Conservation (phyloP, 1,140 invertebrate genomes). For the Rhagoletis zephyria region DNA sequence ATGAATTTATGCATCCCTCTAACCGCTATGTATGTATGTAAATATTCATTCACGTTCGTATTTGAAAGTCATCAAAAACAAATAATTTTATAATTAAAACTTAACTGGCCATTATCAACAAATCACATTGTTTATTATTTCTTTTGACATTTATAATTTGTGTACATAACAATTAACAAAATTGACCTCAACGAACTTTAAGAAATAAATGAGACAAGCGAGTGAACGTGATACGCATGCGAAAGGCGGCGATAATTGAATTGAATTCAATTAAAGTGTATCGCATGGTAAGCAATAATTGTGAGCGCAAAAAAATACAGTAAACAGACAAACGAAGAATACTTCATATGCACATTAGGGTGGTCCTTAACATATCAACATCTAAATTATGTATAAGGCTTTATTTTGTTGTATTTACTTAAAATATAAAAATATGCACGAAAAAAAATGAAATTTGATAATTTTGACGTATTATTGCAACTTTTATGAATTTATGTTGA, state of each 20-base stretch:
- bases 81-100: slow-evolving; percentile 7
- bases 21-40: no score
- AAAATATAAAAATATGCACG: no score
- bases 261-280: neutral
- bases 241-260: neutral
- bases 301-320: neutral
- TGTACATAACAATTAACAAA: neutral
- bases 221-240: slow-evolving; percentile 3
- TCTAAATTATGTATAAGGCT: no score
- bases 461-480: no score
- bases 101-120: slow-evolving; percentile 18
- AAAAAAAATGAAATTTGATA: no score
- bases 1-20: no score
- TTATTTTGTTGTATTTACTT: no score
- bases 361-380: no score
- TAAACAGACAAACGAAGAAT: no score
- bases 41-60: neutral
- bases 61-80: slow-evolving; percentile 11
- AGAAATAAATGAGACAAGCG: neutral
- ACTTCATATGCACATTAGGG: no score
- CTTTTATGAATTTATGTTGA: no score
- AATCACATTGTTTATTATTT: slow-evolving; percentile 12
- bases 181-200: slow-evolving; percentile 39
- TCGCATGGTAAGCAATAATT: no score
- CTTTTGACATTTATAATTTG: neutral